Percentiles rank a stretch among this genome's conserved stretches.
Evolutionary conservation across 2,113 vertebrate genomes (phyloP).

Genomic region (Eurystomus gularis): DNA sequence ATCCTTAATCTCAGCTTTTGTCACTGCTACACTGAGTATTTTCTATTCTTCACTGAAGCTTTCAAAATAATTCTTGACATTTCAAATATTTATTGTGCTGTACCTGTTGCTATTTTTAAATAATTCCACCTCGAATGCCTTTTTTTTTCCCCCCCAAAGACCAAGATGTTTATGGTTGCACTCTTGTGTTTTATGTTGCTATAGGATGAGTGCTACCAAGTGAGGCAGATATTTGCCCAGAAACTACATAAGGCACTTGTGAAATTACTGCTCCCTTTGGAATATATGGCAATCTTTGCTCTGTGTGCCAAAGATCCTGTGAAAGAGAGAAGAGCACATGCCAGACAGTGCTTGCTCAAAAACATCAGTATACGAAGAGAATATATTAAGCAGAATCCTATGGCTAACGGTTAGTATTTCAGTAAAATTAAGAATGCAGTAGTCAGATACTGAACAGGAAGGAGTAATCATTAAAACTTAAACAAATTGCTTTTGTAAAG

Average conservation of each 20-base stretch:
- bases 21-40: not conserved
- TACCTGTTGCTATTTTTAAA: not conserved
- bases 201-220: slow-evolving; percentile 98
- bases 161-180: not conserved
- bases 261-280: slow-evolving; percentile 92
- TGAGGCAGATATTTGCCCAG: slow-evolving; percentile 97
- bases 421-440: not conserved
- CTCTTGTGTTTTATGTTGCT: slow-evolving; percentile 26
- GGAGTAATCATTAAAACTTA: not conserved
- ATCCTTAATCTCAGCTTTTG: not conserved
- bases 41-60: not conserved
- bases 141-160: not conserved
- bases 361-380: slow-evolving; percentile 98
- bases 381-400: slow-evolving; percentile 96
- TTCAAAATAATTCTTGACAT: not conserved
- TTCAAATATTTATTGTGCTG: not conserved
- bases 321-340: slow-evolving; percentile 95
- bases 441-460: not conserved
- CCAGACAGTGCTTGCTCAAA: slow-evolving; percentile 97
- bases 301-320: slow-evolving; percentile 98
- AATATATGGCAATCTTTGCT: slow-evolving; percentile 97
- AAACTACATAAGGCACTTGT: slow-evolving; percentile 96
- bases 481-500: not conserved
- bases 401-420: slow-evolving; percentile 86
- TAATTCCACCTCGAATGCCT: not conserved